Percentiles rank a stretch among this genome's conserved stretches.
These are phyloP conservation scores for Ophion costatus DNA, from an alignment of 2,888 invertebrate genomes.

Conservation along the genomic window DNA sequence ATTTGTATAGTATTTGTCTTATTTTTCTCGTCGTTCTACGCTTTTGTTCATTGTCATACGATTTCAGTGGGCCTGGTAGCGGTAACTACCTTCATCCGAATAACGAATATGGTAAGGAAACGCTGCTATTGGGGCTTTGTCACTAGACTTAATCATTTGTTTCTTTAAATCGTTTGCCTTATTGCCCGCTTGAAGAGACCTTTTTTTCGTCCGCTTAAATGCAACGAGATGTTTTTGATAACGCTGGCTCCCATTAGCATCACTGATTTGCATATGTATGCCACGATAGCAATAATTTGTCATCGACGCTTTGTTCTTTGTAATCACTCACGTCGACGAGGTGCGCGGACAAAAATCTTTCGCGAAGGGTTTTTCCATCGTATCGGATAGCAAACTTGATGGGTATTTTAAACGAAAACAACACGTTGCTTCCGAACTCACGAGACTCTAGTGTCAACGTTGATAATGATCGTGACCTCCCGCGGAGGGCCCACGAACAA, in stretches of 20 bases:
- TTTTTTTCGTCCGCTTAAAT: conserved; percentile 28
- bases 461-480: neutral
- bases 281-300: conserved; percentile 5
- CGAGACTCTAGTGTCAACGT: neutral
- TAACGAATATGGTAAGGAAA: conserved; percentile 83
- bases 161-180: neutral
- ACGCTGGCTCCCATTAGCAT: conserved; percentile 9
- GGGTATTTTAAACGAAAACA: neutral
- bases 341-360: neutral
- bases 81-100: conserved; percentile 83
- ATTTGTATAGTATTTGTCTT: conserved; percentile 8
- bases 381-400: neutral
- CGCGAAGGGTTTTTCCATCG: neutral
- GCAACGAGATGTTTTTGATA: conserved; percentile 15
- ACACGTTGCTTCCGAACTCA: neutral
- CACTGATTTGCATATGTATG: conserved; percentile 1
- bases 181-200: conserved; percentile 18
- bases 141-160: conserved; percentile 20
- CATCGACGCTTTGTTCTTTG: neutral
- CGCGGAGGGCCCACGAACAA: neutral
- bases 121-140: conserved; percentile 75
- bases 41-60: conserved; percentile 81
- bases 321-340: conserved; percentile 1
- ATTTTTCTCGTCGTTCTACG: conserved; percentile 72
- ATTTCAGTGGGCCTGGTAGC: conserved; percentile 83